Evolutionary conservation across 2,888 invertebrate species (phyloP).

Genomic region (Hipparchia semele): DNA sequence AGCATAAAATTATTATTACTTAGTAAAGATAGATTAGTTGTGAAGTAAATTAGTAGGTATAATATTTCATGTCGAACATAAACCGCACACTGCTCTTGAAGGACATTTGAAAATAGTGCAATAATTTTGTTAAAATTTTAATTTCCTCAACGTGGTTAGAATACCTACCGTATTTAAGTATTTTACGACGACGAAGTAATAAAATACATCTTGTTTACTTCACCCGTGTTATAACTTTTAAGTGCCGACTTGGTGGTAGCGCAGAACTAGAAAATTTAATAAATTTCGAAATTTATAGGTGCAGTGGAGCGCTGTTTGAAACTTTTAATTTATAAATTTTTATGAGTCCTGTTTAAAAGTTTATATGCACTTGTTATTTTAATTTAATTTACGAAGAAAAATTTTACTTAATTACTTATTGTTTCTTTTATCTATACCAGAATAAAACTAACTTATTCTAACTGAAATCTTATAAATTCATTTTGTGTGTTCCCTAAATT

Average conservation of each 20-base stretch:
- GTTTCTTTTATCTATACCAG: too few species aligned
- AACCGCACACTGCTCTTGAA: background rate
- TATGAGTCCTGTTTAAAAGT: constrained; percentile 13
- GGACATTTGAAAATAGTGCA: background rate
- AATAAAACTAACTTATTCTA: too few species aligned
- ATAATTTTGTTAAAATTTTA: background rate
- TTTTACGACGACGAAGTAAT: background rate
- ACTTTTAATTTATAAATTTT: constrained; percentile 24
- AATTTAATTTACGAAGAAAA: background rate
- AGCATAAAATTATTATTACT: too few species aligned
- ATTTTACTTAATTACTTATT: background rate
- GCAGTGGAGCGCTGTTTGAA: constrained; percentile 16
- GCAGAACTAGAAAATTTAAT: constrained; percentile 21
- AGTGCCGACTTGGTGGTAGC: constrained; percentile 20
- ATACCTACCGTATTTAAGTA: constrained; percentile 6
- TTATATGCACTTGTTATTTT: constrained; percentile 1
- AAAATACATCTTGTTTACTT: constrained; percentile 20
- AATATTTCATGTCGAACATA: too few species aligned
- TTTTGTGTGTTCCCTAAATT: too few species aligned
- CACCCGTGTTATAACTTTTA: constrained; percentile 20
- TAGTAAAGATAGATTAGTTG: too few species aligned
- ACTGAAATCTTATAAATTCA: too few species aligned
- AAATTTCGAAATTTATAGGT: constrained; percentile 23
- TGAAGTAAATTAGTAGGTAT: too few species aligned
- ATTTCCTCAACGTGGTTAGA: background rate